These are phyloP conservation scores for Ichneumoninae sp. DNA, from an alignment of 2,888 invertebrate species.

Conservation along the genomic window DNA sequence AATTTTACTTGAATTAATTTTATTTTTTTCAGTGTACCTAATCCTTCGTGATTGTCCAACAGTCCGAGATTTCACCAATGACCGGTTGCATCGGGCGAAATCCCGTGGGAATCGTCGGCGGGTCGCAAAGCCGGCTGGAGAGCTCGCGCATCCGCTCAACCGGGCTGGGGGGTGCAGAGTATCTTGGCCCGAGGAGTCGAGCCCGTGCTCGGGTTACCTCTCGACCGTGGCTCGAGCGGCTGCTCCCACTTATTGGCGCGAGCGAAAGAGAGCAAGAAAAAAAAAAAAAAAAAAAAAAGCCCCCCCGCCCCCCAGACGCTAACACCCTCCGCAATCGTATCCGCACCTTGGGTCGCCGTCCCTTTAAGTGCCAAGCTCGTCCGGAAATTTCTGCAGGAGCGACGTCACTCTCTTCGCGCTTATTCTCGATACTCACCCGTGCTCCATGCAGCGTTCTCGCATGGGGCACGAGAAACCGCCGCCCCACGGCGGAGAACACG, in stretches of 20 bases:
- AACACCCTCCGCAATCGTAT: conserved; percentile 57
- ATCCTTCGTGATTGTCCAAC: neutral
- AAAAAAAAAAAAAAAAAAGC: too few species aligned
- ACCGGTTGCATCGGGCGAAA: conserved; percentile 5
- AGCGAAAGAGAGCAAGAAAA: neutral
- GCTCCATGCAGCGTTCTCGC: neutral
- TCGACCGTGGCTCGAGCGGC: neutral
- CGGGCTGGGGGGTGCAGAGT: conserved; percentile 14
- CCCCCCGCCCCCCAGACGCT: too few species aligned
- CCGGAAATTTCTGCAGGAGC: conserved; percentile 58
- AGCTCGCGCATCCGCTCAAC: conserved; percentile 49
- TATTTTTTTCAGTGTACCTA: neutral
- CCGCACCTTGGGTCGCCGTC: conserved; percentile 58
- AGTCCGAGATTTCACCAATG: conserved; percentile 14
- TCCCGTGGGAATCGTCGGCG: conserved; percentile 60
- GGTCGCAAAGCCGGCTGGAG: conserved; percentile 17
- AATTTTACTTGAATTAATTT: too few species aligned
- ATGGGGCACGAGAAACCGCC: conserved; percentile 35
- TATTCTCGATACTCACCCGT: neutral
- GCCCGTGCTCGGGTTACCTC: conserved; percentile 61
- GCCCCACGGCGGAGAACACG: conserved; percentile 40
- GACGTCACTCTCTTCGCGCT: conserved; percentile 34
- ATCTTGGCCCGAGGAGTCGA: conserved; percentile 27
- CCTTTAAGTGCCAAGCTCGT: neutral
- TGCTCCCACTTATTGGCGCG: neutral